Percentiles rank a stretch among this genome's conserved stretches.
Conservation (phyloP, 2,113 vertebrate genomes). For the Lutjanus erythropterus region DNA sequence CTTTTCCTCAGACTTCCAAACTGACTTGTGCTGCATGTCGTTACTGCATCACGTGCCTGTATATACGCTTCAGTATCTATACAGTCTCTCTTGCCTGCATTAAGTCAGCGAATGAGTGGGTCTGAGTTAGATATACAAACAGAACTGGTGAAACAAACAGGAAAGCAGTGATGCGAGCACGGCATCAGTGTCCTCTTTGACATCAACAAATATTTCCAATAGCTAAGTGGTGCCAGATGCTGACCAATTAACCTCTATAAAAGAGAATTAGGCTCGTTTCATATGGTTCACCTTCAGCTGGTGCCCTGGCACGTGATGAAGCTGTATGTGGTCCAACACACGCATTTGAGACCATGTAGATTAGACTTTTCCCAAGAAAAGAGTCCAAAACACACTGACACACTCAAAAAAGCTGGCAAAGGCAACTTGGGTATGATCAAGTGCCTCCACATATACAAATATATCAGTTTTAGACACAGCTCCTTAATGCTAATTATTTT, state of each 20-base stretch:
- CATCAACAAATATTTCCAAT: constrained; percentile 61
- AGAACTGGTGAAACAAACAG: constrained; percentile 17
- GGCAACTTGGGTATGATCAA: neutral
- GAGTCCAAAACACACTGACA: neutral
- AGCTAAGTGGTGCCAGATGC: constrained; percentile 81
- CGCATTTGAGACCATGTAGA: neutral
- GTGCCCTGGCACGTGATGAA: constrained; percentile 41
- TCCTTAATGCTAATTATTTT: neutral
- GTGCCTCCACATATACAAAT: neutral
- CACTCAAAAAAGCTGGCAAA: neutral
- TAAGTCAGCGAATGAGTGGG: neutral
- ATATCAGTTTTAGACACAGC: neutral
- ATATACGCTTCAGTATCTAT: neutral
- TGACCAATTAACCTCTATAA: constrained; percentile 78
- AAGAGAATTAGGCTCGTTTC: constrained; percentile 66
- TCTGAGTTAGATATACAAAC: neutral
- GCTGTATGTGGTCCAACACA: constrained; percentile 32
- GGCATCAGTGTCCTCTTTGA: constrained; percentile 66
- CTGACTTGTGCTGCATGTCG: neutral
- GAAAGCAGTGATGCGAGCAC: neutral
- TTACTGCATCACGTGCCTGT: too few relatives aligned
- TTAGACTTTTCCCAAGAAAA: neutral
- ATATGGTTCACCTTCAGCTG: constrained; percentile 76
- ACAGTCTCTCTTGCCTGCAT: neutral
- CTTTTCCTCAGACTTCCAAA: neutral